Evolutionary conservation across 2,113 vertebrate species (phyloP).

Genomic region (Leptobrachium ailaonicum): DNA sequence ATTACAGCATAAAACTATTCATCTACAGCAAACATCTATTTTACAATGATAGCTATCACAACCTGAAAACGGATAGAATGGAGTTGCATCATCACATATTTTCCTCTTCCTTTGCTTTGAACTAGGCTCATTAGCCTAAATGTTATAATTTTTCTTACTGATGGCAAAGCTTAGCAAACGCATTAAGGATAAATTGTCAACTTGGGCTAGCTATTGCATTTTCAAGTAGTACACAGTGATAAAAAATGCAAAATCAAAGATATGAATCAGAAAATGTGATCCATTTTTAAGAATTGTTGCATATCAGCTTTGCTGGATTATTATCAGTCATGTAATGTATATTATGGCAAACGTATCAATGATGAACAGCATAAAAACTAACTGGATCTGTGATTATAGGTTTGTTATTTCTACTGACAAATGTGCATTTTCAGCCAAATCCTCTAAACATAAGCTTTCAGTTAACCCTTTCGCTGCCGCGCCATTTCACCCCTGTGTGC

Average conservation of each 20-base stretch:
- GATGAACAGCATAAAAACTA: too few species aligned
- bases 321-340: background rate
- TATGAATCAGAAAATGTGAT: slow-evolving; percentile 21
- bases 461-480: too few species aligned
- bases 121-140: slow-evolving; percentile 40
- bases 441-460: too few species aligned
- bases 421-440: too few species aligned
- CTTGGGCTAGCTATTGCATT: slow-evolving; percentile 38
- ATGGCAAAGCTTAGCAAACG: slow-evolving; percentile 40
- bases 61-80: slow-evolving; percentile 26
- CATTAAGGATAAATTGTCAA: slow-evolving; percentile 36
- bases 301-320: slow-evolving; percentile 35
- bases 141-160: slow-evolving; percentile 42
- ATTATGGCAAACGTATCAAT: slow-evolving; percentile 28
- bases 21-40: slow-evolving; percentile 11
- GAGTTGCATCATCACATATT: slow-evolving; percentile 24
- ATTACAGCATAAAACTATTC: background rate
- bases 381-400: too few species aligned
- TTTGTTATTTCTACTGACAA: too few species aligned
- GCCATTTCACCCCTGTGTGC: too few species aligned
- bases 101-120: slow-evolving; percentile 31
- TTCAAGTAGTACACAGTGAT: slow-evolving; percentile 26
- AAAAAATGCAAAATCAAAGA: slow-evolving; percentile 30
- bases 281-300: slow-evolving; percentile 26
- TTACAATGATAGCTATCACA: slow-evolving; percentile 32